phyloP scores from a whole-genome alignment of 2,888 invertebrate species.

The Lamproptera curius region DNA sequence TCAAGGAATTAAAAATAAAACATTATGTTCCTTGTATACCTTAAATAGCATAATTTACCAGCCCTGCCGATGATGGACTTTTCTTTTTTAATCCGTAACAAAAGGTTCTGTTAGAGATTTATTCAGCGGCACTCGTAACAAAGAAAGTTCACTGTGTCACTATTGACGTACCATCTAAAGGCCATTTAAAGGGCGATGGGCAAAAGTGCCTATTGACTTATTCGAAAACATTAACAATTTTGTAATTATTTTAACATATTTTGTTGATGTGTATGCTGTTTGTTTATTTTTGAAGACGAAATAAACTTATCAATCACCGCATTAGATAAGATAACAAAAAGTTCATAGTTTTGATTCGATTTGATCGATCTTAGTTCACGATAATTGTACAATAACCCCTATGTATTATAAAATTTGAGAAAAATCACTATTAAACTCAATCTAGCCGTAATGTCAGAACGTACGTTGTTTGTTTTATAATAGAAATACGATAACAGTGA shows the following conservation, averaged over 20 bases:
- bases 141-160: slow-evolving; percentile 20
- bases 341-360: not conserved
- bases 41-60: no score
- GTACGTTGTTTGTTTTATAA: slow-evolving; percentile 2
- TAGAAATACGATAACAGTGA: not conserved
- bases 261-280: not conserved
- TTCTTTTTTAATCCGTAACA: no score
- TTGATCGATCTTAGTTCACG: not conserved
- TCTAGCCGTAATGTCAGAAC: slow-evolving; percentile 2
- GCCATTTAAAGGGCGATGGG: slow-evolving; percentile 15
- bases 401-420: not conserved
- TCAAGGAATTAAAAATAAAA: no score
- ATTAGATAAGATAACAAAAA: not conserved
- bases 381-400: not conserved
- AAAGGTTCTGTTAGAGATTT: slow-evolving; percentile 1
- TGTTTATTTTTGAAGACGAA: not conserved
- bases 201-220: not conserved
- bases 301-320: not conserved
- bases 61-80: no score
- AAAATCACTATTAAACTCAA: no score
- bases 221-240: no score
- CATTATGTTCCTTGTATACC: no score
- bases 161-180: slow-evolving; percentile 10
- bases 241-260: no score
- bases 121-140: slow-evolving; percentile 1